A percentile compares a stretch with the other conserved stretches of the same genome.
Evolutionary conservation across 2,888 invertebrate species (phyloP).

Genomic region (Drosophila kuntzei): DNA sequence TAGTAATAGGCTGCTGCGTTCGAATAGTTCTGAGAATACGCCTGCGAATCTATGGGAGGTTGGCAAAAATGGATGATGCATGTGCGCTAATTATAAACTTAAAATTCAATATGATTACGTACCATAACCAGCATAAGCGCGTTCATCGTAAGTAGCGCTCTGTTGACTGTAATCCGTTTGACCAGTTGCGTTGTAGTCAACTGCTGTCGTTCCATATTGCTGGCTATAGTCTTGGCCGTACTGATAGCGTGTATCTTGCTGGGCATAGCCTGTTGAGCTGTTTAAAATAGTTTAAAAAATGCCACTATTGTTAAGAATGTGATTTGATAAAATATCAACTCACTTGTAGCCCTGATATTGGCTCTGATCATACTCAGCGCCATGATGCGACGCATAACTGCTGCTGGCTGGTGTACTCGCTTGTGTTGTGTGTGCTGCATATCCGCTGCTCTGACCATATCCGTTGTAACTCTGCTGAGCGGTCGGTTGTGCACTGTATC

Average conservation of each 20-base stretch:
- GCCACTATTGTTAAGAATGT: background rate
- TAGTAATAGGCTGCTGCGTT: constrained; percentile 85
- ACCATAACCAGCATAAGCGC: constrained; percentile 85
- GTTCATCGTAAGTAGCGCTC: constrained; percentile 82
- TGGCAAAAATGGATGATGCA: constrained; percentile 27
- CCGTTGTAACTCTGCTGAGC: constrained; percentile 84
- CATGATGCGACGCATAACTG: constrained; percentile 81
- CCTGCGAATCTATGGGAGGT: constrained; percentile 81
- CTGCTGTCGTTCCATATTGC: constrained; percentile 84
- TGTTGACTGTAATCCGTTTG: constrained; percentile 84
- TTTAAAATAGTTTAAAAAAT: background rate
- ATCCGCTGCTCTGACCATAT: constrained; percentile 83
- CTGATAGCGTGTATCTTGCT: constrained; percentile 85
- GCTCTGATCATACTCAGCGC: constrained; percentile 85
- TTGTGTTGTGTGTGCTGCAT: constrained; percentile 73
- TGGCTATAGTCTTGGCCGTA: constrained; percentile 85
- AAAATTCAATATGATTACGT: constrained; percentile 56
- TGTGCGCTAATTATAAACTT: constrained; percentile 5
- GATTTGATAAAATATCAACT: constrained; percentile 12
- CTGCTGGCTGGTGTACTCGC: constrained; percentile 75
- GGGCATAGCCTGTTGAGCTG: constrained; percentile 82
- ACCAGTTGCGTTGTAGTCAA: constrained; percentile 84
- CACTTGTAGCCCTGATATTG: constrained; percentile 85
- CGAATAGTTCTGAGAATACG: constrained; percentile 85
- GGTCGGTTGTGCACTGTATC: constrained; percentile 79